Conservation (phyloP, 2,797 vertebrate species). For the Coracias cyanogaster region DNA sequence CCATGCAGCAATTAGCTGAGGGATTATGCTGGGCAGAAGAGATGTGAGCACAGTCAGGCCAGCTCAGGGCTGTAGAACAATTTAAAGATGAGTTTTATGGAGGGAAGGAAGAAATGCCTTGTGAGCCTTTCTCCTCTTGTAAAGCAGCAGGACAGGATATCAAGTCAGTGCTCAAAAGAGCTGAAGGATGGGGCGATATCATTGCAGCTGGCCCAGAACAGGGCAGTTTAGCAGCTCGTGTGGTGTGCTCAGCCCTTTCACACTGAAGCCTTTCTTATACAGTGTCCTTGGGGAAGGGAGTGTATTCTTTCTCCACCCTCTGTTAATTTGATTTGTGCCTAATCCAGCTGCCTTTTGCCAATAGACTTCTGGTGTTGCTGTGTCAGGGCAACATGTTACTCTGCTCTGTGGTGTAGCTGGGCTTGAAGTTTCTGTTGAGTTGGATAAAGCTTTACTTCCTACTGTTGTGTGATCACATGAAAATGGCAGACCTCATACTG, state of each 20-base stretch:
- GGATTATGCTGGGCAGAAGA: neutral
- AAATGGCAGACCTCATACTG: neutral
- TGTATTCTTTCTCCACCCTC: neutral
- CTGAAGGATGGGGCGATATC: neutral
- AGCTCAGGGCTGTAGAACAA: neutral
- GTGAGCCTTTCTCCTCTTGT: neutral
- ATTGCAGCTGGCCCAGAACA: neutral
- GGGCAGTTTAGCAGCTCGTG: neutral
- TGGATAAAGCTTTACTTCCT: neutral
- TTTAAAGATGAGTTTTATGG: neutral
- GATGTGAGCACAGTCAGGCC: neutral
- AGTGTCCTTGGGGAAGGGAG: neutral
- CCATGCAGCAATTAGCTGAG: neutral
- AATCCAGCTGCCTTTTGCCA: neutral
- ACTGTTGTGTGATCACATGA: rapidly evolving
- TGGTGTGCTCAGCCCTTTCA: neutral
- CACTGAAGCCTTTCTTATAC: neutral
- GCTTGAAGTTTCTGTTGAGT: neutral
- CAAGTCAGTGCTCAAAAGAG: neutral
- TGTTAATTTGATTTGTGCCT: neutral
- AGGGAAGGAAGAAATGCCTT: neutral
- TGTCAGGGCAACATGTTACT: neutral
- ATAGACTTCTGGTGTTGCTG: neutral
- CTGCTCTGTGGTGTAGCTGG: neutral
- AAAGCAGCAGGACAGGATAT: neutral